Evolutionary conservation across 1,140 invertebrate genomes (phyloP).

Genomic region (Wiebesia pumilae): DNA sequence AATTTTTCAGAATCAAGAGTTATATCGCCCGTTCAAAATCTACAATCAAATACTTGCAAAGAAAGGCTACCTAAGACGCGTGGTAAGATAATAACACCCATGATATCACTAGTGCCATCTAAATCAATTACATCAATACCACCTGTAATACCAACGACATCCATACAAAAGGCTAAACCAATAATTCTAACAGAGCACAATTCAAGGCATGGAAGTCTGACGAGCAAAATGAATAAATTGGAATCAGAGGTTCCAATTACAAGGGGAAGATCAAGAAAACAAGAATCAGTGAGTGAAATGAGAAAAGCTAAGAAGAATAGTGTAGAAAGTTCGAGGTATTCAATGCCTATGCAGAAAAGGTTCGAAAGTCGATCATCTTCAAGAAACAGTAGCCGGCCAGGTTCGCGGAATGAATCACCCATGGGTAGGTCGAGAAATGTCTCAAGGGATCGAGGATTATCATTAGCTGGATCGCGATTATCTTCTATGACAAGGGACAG

Average conservation of each 20-base stretch:
- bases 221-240: background rate
- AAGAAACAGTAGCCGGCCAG: constrained; percentile 45
- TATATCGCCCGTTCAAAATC: background rate
- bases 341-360: background rate
- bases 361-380: constrained; percentile 25
- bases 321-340: constrained; percentile 15
- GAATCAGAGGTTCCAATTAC: background rate
- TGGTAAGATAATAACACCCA: constrained; percentile 17
- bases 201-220: constrained; percentile 7
- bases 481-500: background rate
- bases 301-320: background rate
- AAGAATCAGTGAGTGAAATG: constrained; percentile 12
- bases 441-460: constrained; percentile 56
- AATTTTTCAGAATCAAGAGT: constrained; percentile 24
- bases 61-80: constrained; percentile 7
- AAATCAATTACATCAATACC: constrained; percentile 47
- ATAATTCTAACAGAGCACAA: constrained; percentile 18
- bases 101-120: background rate
- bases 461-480: constrained; percentile 40
- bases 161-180: constrained; percentile 37
- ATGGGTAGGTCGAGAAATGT: constrained; percentile 60
- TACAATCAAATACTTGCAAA: background rate
- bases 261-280: constrained; percentile 38
- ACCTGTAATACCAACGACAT: constrained; percentile 24
- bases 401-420: constrained; percentile 61